Evolutionary conservation across 2,113 vertebrate species (phyloP).

Genomic region (Thinocorus orbignyianus): DNA sequence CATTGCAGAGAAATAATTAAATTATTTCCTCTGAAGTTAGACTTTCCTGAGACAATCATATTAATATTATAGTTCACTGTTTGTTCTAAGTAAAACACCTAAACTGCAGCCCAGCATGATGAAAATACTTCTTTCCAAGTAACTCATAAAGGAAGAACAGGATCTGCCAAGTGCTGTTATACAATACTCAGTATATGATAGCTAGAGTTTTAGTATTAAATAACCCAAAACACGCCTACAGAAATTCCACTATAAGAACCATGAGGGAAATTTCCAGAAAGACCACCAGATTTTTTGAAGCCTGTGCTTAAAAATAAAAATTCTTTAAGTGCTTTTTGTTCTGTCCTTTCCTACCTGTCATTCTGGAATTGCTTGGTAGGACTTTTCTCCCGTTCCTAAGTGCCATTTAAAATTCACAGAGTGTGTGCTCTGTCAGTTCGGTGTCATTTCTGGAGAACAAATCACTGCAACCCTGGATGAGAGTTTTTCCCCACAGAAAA

Average conservation of each 20-base stretch:
- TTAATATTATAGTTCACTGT: background rate
- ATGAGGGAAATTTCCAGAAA: background rate
- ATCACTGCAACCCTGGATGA: background rate
- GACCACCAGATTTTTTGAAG: background rate
- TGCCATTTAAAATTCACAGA: background rate
- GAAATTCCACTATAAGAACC: background rate
- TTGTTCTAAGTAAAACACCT: background rate
- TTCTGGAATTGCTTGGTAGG: background rate
- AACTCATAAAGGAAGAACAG: background rate
- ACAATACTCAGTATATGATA: background rate
- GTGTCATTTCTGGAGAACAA: background rate
- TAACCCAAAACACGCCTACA: background rate
- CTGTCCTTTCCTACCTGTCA: background rate
- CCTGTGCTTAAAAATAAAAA: background rate
- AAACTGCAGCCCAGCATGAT: background rate
- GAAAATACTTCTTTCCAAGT: background rate
- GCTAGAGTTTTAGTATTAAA: background rate
- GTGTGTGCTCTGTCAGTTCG: rapidly evolving
- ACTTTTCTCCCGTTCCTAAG: background rate
- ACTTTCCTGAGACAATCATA: background rate
- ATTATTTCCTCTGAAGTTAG: background rate
- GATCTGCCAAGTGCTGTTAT: background rate
- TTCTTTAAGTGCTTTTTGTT: background rate
- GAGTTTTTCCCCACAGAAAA: background rate
- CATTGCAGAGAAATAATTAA: background rate